Evolutionary conservation across 2,797 vertebrate species (phyloP).

Genomic region (Danio albolineatus): DNA sequence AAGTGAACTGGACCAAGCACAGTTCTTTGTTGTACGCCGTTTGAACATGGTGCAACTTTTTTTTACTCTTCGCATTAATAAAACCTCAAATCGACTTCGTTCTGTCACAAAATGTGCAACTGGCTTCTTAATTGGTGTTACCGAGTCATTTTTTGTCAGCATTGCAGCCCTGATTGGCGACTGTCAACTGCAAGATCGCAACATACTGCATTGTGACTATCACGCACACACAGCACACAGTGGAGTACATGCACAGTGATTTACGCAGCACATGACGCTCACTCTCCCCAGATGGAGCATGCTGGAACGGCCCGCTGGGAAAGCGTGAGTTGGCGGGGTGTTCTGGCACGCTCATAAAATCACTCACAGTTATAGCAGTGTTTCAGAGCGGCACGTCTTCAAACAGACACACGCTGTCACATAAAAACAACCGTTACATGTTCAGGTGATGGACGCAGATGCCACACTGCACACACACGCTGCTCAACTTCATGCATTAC

Average conservation of each 20-base stretch:
- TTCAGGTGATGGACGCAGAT: conserved; percentile 25
- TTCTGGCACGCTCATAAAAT: conserved; percentile 72
- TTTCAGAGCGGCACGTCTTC: conserved; percentile 70
- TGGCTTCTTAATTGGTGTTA: not conserved
- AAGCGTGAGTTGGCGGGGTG: conserved; percentile 65
- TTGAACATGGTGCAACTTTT: not conserved
- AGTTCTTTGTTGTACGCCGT: not conserved
- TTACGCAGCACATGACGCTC: conserved; percentile 51
- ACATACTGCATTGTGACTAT: not conserved
- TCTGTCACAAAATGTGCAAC: not conserved
- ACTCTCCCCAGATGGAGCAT: conserved; percentile 67
- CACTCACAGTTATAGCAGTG: conserved; percentile 67
- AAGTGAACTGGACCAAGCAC: not conserved
- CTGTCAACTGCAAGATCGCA: not conserved
- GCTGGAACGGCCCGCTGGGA: conserved; percentile 68
- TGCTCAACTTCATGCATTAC: not conserved
- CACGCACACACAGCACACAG: conserved; percentile 12
- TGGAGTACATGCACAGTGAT: conserved; percentile 49
- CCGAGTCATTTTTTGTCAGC: not conserved
- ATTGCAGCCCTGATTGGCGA: not conserved
- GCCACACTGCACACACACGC: conserved; percentile 60
- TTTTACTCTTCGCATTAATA: not conserved
- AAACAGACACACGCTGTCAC: conserved; percentile 62
- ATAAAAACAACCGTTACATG: conserved; percentile 5
- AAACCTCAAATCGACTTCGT: not conserved